Percentiles rank a stretch among this genome's conserved stretches.
Conservation (phyloP, 2,888 invertebrate genomes). For the Microplitis manilae region DNA sequence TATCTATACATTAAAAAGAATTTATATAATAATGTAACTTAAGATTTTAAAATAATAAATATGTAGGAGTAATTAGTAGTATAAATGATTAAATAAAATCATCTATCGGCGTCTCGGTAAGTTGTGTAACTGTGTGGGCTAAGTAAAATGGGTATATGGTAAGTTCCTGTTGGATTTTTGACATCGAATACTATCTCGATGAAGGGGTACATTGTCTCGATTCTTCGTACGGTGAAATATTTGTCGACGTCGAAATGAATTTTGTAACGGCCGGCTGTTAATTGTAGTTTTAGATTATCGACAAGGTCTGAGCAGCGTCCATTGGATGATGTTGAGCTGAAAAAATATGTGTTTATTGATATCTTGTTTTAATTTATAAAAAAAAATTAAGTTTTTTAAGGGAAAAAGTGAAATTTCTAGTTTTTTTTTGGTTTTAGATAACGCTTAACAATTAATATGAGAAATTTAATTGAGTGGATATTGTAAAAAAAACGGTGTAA, state of each 20-base stretch:
- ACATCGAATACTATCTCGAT: constrained; percentile 85
- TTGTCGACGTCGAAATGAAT: constrained; percentile 82
- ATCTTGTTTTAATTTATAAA: background rate
- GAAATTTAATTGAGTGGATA: too few relatives aligned
- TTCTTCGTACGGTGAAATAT: constrained; percentile 77
- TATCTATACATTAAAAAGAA: too few relatives aligned
- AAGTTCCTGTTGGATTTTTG: constrained; percentile 76
- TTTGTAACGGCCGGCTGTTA: constrained; percentile 81
- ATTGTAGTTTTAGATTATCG: constrained; percentile 73
- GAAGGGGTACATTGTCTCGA: constrained; percentile 82
- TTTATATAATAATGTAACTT: too few relatives aligned
- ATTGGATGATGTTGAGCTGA: constrained; percentile 76
- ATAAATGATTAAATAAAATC: constrained; percentile 36
- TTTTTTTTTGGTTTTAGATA: too few relatives aligned
- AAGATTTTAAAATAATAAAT: too few relatives aligned
- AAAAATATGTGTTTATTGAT: constrained; percentile 42
- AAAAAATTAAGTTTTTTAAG: background rate
- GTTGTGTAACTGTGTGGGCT: constrained; percentile 86
- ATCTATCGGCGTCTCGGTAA: constrained; percentile 78
- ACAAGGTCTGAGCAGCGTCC: constrained; percentile 80
- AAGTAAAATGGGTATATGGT: constrained; percentile 84
- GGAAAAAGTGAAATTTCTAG: background rate
- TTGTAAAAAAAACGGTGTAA: too few relatives aligned
- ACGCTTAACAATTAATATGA: too few relatives aligned
- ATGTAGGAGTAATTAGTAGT: background rate